Evolutionary conservation across 2,888 invertebrate genomes (phyloP), one percentile per base, ranked within the genome.

Genomic region (Megamerina dolium): DNA sequence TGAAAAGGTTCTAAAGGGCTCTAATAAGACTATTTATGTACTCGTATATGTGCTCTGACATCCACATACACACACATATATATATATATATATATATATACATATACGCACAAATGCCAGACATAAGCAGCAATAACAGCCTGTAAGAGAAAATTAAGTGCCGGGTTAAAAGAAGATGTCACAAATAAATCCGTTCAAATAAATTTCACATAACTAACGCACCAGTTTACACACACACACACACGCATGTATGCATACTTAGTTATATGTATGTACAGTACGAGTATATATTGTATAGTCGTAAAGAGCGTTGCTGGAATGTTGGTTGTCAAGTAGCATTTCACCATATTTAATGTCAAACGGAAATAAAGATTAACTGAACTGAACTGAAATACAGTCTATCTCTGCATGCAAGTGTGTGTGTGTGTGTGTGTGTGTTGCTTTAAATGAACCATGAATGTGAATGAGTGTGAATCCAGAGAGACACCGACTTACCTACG

Each of bases 331-430:
- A 50, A 10, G 6, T 8, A 23, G 10, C 52, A 57, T 59, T 59
- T 53, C 55, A 56, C 51, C 58, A 57, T 60, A 60, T 58, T 55
- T 59, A 56, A 57, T 59, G 60, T 49, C 53, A 56, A 54, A 50
- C 53, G 59, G 53, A 61, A 60, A 58, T 54, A 58, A 52, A 56
- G 56, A 63, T 62, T 62, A 60, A 61, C 57, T 55, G 49, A 47
- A n/a, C n/a, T n/a, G n/a, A n/a, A n/a, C n/a, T n/a, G n/a, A n/a
- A n/a, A n/a, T n/a, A n/a, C n/a, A n/a, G n/a, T n/a, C n/a, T 14
- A 23, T 26, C n/a, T 23, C 6, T 37, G 3, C 3, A 3, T 27
- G 27, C 13, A 3, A 27, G 4, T 27, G 27, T 27, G 27, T 27
- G 27, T 27, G 27, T 5, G 5, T 3, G 12, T 4, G 27, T 13